Evolutionary conservation across 2,888 invertebrate species (phyloP).

Genomic region (Cheilosia variabilis): DNA sequence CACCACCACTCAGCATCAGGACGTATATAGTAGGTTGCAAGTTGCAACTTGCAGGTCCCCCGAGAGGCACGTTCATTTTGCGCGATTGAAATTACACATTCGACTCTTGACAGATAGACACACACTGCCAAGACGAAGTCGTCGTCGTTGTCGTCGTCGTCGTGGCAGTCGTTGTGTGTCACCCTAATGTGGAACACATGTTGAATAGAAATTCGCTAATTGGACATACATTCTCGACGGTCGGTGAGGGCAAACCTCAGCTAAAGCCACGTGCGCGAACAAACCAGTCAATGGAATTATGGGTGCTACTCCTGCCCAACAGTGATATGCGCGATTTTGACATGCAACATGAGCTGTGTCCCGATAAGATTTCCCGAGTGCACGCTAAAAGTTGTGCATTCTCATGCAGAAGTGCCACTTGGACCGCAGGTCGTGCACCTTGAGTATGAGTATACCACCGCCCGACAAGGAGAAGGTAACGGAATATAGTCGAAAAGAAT

Average conservation of each 20-base stretch:
- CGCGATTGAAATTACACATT: conserved; percentile 52
- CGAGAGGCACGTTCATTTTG: conserved; percentile 24
- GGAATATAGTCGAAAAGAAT: conserved; percentile 10
- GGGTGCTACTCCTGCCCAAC: conserved; percentile 15
- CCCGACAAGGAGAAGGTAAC: conserved; percentile 14
- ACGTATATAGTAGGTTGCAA: conserved; percentile 22
- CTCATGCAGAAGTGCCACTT: conserved; percentile 54
- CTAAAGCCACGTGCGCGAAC: conserved; percentile 53
- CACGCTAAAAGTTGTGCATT: conserved; percentile 24
- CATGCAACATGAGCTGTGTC: conserved; percentile 46
- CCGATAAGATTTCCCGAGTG: conserved; percentile 48
- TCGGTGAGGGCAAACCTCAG: conserved; percentile 8
- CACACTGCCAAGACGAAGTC: conserved; percentile 29
- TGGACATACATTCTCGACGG: conserved; percentile 51
- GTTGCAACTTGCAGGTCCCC: conserved; percentile 53
- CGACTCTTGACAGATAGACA: conserved; percentile 53
- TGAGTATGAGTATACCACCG: conserved; percentile 3
- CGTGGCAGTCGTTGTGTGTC: conserved; percentile 30
- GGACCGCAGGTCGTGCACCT: conserved; percentile 63
- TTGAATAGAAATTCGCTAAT: conserved; percentile 70
- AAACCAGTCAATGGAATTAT: conserved; percentile 39
- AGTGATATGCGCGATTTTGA: conserved; percentile 51
- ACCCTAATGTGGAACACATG: conserved; percentile 72
- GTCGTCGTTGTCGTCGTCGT: conserved; percentile 1
- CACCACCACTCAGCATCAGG: conserved; percentile 47